Evolutionary conservation across 2,797 vertebrate species (phyloP).

Genomic region (Pipistrellus kuhlii): DNA sequence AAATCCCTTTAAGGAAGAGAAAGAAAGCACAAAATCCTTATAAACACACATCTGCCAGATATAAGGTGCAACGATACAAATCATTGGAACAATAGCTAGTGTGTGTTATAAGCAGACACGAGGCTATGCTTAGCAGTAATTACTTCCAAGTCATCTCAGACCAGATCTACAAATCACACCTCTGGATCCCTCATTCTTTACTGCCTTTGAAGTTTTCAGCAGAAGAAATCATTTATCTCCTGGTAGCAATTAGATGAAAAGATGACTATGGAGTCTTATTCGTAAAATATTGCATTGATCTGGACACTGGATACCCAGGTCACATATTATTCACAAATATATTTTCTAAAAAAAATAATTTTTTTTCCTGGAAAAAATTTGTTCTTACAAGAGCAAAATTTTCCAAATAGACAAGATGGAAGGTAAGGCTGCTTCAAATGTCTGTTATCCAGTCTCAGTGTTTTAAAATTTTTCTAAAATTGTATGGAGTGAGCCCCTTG

Average conservation of each 20-base stretch:
- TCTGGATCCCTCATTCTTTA: not conserved
- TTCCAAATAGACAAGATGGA: not conserved
- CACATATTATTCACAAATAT: slow-evolving; percentile 55
- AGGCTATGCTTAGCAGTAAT: slow-evolving; percentile 51
- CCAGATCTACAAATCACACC: accelerated
- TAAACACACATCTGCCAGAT: slow-evolving; percentile 21
- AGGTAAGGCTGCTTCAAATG: not conserved
- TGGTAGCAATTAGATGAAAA: slow-evolving; percentile 43
- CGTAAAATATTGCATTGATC: slow-evolving; percentile 45
- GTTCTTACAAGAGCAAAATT: slow-evolving; percentile 27
- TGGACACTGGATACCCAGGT: not conserved
- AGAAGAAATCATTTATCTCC: slow-evolving; percentile 42
- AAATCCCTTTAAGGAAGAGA: slow-evolving; percentile 65
- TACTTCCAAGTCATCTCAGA: slow-evolving; percentile 44
- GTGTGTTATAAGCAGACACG: not conserved
- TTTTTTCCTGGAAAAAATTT: slow-evolving; percentile 32
- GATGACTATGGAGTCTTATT: not conserved
- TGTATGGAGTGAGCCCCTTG: not conserved
- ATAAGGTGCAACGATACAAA: slow-evolving; percentile 32
- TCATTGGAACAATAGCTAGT: not conserved
- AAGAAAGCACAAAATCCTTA: slow-evolving; percentile 53
- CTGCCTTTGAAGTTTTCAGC: slow-evolving; percentile 29
- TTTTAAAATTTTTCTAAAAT: not conserved
- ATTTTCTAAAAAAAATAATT: slow-evolving; percentile 50
- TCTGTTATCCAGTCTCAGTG: not conserved